These are phyloP conservation scores for Cacatua alba DNA, from an alignment of 2,113 vertebrate species.

Conservation along the genomic window DNA sequence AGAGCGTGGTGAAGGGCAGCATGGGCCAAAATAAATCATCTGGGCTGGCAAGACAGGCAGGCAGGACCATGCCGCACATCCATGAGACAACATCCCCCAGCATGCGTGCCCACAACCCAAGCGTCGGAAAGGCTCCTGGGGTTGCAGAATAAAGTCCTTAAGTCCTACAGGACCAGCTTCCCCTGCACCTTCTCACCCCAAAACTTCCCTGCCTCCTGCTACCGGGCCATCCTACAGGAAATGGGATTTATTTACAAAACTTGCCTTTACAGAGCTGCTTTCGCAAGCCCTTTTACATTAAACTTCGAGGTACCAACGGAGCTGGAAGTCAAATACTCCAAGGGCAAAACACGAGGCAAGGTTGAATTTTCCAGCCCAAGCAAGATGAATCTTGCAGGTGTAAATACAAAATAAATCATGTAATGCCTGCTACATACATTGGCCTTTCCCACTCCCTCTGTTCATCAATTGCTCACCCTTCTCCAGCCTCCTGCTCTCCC, in stretches of 20 bases:
- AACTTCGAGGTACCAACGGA: not conserved
- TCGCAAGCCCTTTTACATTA: not conserved
- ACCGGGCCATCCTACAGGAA: not conserved
- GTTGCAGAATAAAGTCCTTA: not conserved
- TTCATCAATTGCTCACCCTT: not conserved
- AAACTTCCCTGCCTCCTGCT: not conserved
- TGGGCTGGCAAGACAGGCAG: not conserved
- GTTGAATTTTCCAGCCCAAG: not conserved
- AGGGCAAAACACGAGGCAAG: not conserved
- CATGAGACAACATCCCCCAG: rapidly evolving
- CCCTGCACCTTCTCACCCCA: not conserved
- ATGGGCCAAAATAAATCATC: not conserved
- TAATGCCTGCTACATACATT: not conserved
- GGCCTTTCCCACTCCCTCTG: not conserved
- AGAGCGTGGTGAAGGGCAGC: not conserved
- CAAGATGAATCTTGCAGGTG: not conserved
- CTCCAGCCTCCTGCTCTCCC: not conserved
- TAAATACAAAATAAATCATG: not conserved
- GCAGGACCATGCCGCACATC: rapidly evolving
- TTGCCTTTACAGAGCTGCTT: not conserved
- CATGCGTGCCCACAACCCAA: rapidly evolving
- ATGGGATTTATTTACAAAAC: not conserved
- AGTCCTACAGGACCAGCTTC: not conserved
- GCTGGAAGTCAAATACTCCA: not conserved
- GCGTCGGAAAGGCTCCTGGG: not conserved